Evolutionary conservation across 2,797 vertebrate species (phyloP), one percentile per base, ranked within the genome.

Genomic region (Pagetopsis macropterus): DNA sequence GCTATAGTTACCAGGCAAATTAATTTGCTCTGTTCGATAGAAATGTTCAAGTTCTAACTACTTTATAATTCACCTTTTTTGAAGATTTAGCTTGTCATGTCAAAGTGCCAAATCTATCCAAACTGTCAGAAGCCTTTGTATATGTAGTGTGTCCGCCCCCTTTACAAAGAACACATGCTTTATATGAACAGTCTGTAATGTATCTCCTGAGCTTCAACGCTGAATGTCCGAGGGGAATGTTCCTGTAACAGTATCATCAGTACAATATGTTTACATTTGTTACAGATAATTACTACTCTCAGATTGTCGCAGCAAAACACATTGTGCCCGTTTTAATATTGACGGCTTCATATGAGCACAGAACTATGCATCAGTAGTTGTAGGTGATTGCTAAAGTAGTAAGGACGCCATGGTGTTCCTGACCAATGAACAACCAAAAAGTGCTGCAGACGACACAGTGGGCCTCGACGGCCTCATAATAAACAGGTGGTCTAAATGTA

Each of bases 341-440:
- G 51, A 67, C 65, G 3, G 78, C 85, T 86, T 88, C 41, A 9
- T 67, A 67, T 46, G 78, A 88, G 85, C 87, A 88, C 86, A 88
- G 76, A 89, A 86, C 92, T 93, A 92, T 93, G 92, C 92, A 93
- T 87, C 59, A 63, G 79, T 85, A 91, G 85, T 81, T 78, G 69
- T 89, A 85, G 82, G 65, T 73, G 56, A 62, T 73, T 55, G 71
- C 46, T 79, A 56, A 72, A 83, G 72, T 82, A 64, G 72, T 51
- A 37, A 54, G 79, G 65, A 62, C 14, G 16, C 77, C 67, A 58
- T 67, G 81, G 72, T 58, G 68, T 71, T 89, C 62, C 87, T 65
- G 57, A 71, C 63, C 54, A 60, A 81, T 41, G 57, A 88, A 84
- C 86, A 92, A 93, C 92, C 93, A 93, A 93, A 92, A 92, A 92